phyloP scores from a whole-genome alignment of 2,888 invertebrate species.

The Chymomyza caudatula region DNA sequence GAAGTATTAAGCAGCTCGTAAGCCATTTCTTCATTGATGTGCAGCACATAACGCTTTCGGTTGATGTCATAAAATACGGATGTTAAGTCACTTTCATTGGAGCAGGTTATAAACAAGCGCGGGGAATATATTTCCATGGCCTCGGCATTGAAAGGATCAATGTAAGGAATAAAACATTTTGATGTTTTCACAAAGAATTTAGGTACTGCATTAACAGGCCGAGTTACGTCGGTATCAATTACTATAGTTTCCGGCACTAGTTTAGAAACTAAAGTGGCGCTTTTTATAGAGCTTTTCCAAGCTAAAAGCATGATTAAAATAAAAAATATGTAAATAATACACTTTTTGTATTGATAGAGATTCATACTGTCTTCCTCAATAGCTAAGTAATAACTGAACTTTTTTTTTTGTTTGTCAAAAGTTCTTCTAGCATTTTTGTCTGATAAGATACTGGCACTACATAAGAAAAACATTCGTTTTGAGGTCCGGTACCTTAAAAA shows the following conservation, averaged over 20 bases:
- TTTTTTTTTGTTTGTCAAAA: too few relatives aligned
- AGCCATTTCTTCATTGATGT: constrained; percentile 48
- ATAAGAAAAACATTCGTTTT: too few relatives aligned
- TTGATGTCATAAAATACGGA: constrained; percentile 43
- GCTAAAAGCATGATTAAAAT: neutral
- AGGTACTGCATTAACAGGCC: neutral
- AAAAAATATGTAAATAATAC: neutral
- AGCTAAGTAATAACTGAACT: neutral
- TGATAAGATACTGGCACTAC: too few relatives aligned
- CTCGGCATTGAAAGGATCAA: constrained; percentile 80
- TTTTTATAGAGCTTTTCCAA: neutral
- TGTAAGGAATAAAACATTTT: constrained; percentile 81
- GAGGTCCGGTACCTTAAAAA: too few relatives aligned
- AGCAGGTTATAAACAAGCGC: constrained; percentile 79
- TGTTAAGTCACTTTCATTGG: constrained; percentile 59
- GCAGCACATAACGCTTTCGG: constrained; percentile 41
- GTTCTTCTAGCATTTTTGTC: too few relatives aligned
- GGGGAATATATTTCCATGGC: constrained; percentile 79
- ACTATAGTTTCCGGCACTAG: too few relatives aligned
- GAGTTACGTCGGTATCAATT: neutral
- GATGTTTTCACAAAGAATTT: constrained; percentile 77
- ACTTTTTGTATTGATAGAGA: neutral
- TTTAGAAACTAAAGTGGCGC: too few relatives aligned
- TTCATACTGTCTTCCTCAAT: neutral
- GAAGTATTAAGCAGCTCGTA: neutral